Evolutionary conservation across 2,888 invertebrate genomes (phyloP).

Genomic region (Eueremaeus valkanovi): DNA sequence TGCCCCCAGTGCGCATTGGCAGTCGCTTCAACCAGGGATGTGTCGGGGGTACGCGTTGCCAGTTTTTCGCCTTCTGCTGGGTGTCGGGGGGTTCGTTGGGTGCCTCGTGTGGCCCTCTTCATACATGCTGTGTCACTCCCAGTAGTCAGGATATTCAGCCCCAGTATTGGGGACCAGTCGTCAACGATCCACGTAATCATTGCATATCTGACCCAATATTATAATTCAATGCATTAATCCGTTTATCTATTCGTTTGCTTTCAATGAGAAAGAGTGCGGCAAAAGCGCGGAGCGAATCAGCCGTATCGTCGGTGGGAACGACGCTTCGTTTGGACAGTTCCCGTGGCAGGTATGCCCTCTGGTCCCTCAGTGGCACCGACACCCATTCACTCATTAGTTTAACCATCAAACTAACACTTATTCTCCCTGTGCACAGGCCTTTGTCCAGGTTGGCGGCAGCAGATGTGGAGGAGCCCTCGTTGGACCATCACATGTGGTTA

Average conservation of each 20-base stretch:
- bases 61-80: slow-evolving; percentile 48
- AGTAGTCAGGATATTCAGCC: slow-evolving; percentile 52
- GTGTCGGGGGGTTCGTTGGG: slow-evolving; percentile 48
- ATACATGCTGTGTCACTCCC: slow-evolving; percentile 46
- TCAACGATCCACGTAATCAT: slow-evolving; percentile 71
- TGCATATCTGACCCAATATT: slow-evolving; percentile 48
- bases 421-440: slow-evolving; percentile 58
- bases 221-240: too few relatives aligned
- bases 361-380: neutral
- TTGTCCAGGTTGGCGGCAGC: slow-evolving; percentile 87
- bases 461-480: slow-evolving; percentile 89
- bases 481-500: slow-evolving; percentile 83
- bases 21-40: slow-evolving; percentile 42
- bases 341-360: slow-evolving; percentile 75
- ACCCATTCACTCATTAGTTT: neutral
- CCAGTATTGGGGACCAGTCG: slow-evolving; percentile 66
- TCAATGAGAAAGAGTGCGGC: slow-evolving; percentile 68
- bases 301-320: slow-evolving; percentile 82
- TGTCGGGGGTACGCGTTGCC: slow-evolving; percentile 47
- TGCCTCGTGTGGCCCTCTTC: slow-evolving; percentile 47
- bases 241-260: slow-evolving; percentile 46
- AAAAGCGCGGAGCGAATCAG: slow-evolving; percentile 64
- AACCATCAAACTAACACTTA: neutral
- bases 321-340: slow-evolving; percentile 88
- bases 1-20: slow-evolving; percentile 42